Evolutionary conservation across 2,797 vertebrate genomes (phyloP).

Genomic region (Sternarchorhynchus goeldii): DNA sequence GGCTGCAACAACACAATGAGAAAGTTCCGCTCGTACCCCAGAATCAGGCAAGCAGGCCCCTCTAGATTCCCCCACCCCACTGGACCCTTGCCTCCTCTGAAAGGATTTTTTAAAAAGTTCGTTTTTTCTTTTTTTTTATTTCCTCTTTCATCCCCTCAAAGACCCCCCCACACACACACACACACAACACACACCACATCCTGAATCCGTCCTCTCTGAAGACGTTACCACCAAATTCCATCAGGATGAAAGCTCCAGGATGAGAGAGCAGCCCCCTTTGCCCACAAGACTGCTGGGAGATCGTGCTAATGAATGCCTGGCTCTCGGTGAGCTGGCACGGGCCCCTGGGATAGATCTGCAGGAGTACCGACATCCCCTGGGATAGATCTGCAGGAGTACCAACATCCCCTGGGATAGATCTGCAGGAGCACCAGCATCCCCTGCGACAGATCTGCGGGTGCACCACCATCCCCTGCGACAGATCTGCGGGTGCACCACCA

Average conservation of each 20-base stretch:
- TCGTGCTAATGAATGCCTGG: conserved; percentile 56
- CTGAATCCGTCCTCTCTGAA: conserved; percentile 70
- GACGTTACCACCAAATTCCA: conserved; percentile 80
- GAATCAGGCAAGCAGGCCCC: conserved; percentile 42
- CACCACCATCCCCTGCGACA: conserved; percentile 37
- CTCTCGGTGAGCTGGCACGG: conserved; percentile 17
- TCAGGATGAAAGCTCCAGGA: conserved; percentile 79
- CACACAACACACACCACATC: conserved; percentile 51
- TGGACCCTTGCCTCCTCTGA: conserved; percentile 35
- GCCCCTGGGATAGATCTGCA: conserved; percentile 53
- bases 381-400: conserved; percentile 44
- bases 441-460: conserved; percentile 44
- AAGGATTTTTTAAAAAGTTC: conserved; percentile 43
- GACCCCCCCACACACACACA: conserved; percentile 38
- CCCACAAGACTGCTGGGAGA: conserved; percentile 72
- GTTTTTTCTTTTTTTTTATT: conserved; percentile 38
- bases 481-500: conserved; percentile 38
- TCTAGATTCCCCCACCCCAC: conserved; percentile 9
- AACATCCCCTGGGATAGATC: conserved; percentile 31
- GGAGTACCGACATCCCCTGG: conserved; percentile 35
- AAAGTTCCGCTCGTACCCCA: conserved; percentile 54
- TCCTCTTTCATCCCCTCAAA: conserved; percentile 46
- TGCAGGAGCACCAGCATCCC: background rate
- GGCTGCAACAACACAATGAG: conserved; percentile 52
- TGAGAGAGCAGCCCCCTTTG: conserved; percentile 74